Base-by-base conservation (phyloP, 35 echinoderm and acorn worm genomes). In the Ophiothrix spiculata region DNA sequence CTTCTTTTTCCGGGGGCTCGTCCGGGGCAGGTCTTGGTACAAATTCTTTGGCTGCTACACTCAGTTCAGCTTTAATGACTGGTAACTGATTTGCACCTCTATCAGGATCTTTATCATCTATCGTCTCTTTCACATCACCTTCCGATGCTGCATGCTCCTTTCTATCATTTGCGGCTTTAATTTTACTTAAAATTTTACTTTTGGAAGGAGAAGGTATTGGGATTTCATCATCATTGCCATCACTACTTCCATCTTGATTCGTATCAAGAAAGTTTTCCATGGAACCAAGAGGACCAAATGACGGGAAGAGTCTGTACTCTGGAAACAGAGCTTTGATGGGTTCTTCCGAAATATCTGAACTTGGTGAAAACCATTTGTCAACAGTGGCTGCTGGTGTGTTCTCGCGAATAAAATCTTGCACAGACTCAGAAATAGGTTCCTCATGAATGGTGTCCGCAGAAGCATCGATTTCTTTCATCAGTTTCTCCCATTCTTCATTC, bases 401-500 rank as follows among this genome's bases (percentile, higher is more conserved):
- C 29, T 69, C 60, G 3, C 3, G 2, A n/a, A 69, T 69, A 69
- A 69, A 69, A 25, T 69, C 60, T 28, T 69, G 60, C 8, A 69
- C 60, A 15, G 60, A 69, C 29, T 69, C 10, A 15, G 60, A 15
- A 15, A 69, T 69, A 15, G 60, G 60, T 28, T 69, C 60, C 25
- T 4, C 25, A n/a, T 69, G 60, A 2, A 69, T 69, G 8, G 17
- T 25, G 29, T 69, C 60, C 3, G 60, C 60, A 12, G 60, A 69
- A 6, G 60, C 60, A 69, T 69, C 6, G 29, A 69, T 69, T 25
- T 69, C 60, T n/a, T 69, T 69, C 60, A 69, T 69, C 6, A 69
- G 60, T 10, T 69, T 69, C 3, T 69, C 60, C 60, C 60, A 69
- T 69, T 69, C 60, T 69, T 69, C 60, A 69, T 69, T 69, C 29